A percentile compares a stretch with the other conserved stretches of the same genome.
phyloP scores from a whole-genome alignment of 2,113 vertebrate species.

The Sinocyclocheilus grahami region DNA sequence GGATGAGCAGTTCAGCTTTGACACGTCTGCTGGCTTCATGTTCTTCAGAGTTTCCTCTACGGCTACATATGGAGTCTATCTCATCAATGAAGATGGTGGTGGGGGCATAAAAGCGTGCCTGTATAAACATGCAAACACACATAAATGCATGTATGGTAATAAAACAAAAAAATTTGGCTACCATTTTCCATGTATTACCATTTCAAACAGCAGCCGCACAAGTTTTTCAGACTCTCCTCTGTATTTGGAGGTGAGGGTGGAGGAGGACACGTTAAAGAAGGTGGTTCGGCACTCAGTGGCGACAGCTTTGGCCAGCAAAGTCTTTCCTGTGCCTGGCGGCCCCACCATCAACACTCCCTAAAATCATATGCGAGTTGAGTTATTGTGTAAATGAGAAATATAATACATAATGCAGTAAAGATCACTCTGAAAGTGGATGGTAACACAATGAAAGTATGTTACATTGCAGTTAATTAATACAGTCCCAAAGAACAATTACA shows the following conservation, averaged over 20 bases:
- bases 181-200: conserved; percentile 73
- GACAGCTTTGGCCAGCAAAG: conserved; percentile 94
- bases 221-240: conserved; percentile 98
- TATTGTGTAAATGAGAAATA: background rate
- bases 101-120: conserved; percentile 97
- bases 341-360: conserved; percentile 98
- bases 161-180: background rate
- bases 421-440: background rate
- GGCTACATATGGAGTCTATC: conserved; percentile 98
- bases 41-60: conserved; percentile 94
- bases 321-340: conserved; percentile 96
- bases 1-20: conserved; percentile 94
- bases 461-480: background rate
- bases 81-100: conserved; percentile 99
- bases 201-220: conserved; percentile 96
- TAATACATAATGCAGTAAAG: background rate
- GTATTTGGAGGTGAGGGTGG: conserved; percentile 97
- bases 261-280: conserved; percentile 97
- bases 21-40: conserved; percentile 96
- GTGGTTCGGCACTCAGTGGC: conserved; percentile 96
- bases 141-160: background rate
- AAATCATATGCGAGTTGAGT: background rate
- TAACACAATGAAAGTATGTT: background rate
- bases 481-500: too few species aligned
- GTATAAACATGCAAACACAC: conserved; percentile 49